Evolutionary conservation across 2,888 invertebrate genomes (phyloP).

Genomic region (Drosophila setosimentum): DNA sequence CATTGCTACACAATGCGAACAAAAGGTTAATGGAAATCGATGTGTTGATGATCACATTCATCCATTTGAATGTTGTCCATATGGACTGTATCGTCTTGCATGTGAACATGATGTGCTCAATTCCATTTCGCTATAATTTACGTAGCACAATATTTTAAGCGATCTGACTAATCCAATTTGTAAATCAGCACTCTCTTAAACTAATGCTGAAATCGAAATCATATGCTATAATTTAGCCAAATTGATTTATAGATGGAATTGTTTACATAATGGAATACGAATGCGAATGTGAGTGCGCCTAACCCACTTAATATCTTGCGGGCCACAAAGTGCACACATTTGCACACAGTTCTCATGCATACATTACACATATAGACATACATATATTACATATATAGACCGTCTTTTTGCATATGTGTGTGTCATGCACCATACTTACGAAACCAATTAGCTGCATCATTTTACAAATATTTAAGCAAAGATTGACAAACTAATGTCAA

Average conservation of each 20-base stretch:
- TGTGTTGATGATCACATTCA: background rate
- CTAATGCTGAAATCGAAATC: conserved; percentile 9
- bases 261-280: background rate
- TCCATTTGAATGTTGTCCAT: background rate
- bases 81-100: background rate
- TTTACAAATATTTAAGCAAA: conserved; percentile 31
- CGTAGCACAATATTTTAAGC: conserved; percentile 1
- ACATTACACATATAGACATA: background rate
- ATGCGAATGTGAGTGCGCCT: background rate
- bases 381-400: conserved; percentile 4
- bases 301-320: background rate
- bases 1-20: background rate
- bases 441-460: conserved; percentile 39
- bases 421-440: background rate
- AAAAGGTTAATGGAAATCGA: background rate
- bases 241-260: conserved; percentile 1
- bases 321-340: background rate
- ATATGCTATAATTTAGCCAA: background rate
- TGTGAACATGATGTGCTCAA: background rate
- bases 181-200: background rate
- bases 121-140: conserved; percentile 2
- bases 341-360: conserved; percentile 7
- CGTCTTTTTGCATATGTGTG: background rate
- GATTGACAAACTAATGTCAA: conserved; percentile 12
- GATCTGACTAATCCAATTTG: background rate